phyloP scores from a whole-genome alignment of 2,888 invertebrate species.

The Drosophila demipolita region DNA sequence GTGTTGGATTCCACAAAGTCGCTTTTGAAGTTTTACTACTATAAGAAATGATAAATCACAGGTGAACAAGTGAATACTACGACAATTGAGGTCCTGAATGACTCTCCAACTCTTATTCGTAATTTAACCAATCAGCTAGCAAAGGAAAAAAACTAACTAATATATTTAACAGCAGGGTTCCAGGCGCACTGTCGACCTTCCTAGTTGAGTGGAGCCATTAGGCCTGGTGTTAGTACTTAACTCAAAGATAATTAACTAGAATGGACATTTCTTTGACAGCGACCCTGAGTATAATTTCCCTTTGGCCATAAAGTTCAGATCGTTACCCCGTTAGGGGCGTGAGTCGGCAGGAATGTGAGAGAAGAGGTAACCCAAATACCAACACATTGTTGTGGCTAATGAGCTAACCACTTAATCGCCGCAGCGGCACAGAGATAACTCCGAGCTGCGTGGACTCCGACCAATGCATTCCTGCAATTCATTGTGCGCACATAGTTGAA shows the following conservation, averaged over 20 bases:
- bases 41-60: background rate
- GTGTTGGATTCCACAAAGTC: background rate
- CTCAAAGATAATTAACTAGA: background rate
- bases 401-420: slow-evolving; percentile 61
- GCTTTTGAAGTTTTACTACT: background rate
- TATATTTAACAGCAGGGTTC: background rate
- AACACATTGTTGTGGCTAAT: slow-evolving; percentile 70
- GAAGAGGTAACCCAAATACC: slow-evolving; percentile 67
- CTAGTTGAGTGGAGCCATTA: background rate
- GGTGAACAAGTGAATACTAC: background rate
- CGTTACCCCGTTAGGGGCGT: slow-evolving; percentile 48
- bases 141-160: background rate
- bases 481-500: slow-evolving; percentile 61
- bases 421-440: slow-evolving; percentile 7
- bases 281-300: background rate
- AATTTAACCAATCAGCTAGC: background rate
- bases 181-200: background rate
- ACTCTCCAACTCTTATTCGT: background rate
- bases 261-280: background rate
- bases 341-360: slow-evolving; percentile 9
- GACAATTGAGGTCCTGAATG: background rate
- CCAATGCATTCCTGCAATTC: slow-evolving; percentile 69
- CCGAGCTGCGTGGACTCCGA: slow-evolving; percentile 13
- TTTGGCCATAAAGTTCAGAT: slow-evolving; percentile 26
- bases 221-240: background rate